A percentile compares a stretch with the other conserved stretches of the same genome.
Conservation (phyloP, 1,140 invertebrate species). For the Phymastichus coffea region DNA sequence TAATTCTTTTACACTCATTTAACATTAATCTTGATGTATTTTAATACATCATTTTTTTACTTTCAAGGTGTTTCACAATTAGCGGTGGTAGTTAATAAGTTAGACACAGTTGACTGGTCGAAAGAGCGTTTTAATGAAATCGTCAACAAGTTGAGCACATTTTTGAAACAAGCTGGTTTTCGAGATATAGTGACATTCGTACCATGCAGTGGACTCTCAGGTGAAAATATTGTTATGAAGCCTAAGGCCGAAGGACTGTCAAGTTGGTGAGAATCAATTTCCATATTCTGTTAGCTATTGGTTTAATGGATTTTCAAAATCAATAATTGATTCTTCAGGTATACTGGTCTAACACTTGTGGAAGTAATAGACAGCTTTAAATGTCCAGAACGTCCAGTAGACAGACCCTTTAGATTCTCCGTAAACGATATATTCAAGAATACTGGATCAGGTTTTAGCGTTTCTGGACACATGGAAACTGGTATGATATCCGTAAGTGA, state of each 20-base stretch:
- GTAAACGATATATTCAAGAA: slow-evolving; percentile 96
- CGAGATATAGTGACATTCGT: slow-evolving; percentile 86
- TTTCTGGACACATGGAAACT: slow-evolving; percentile 88
- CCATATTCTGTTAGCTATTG: background rate
- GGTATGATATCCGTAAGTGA: slow-evolving; percentile 84
- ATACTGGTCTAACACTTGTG: slow-evolving; percentile 48
- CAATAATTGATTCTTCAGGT: slow-evolving; percentile 39
- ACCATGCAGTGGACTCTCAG: slow-evolving; percentile 92
- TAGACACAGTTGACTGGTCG: slow-evolving; percentile 99
- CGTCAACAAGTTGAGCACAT: slow-evolving; percentile 77
- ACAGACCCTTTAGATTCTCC: slow-evolving; percentile 88
- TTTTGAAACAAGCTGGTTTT: slow-evolving; percentile 94
- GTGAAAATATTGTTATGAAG: slow-evolving; percentile 82
- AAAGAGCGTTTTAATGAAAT: slow-evolving; percentile 89
- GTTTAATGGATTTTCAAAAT: background rate
- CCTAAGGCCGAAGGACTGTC: slow-evolving; percentile 68
- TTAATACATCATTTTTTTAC: background rate
- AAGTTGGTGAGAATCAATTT: slow-evolving; percentile 41
- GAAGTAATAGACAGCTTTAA: slow-evolving; percentile 72
- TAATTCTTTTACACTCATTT: background rate
- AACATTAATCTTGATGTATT: slow-evolving; percentile 3
- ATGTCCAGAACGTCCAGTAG: slow-evolving; percentile 78
- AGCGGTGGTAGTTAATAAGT: slow-evolving; percentile 70
- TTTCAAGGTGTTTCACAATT: slow-evolving; percentile 48
- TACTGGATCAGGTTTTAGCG: slow-evolving; percentile 81